Evolutionary conservation across 2,797 vertebrate species (phyloP).

Genomic region (Brachyrhaphis roseni): DNA sequence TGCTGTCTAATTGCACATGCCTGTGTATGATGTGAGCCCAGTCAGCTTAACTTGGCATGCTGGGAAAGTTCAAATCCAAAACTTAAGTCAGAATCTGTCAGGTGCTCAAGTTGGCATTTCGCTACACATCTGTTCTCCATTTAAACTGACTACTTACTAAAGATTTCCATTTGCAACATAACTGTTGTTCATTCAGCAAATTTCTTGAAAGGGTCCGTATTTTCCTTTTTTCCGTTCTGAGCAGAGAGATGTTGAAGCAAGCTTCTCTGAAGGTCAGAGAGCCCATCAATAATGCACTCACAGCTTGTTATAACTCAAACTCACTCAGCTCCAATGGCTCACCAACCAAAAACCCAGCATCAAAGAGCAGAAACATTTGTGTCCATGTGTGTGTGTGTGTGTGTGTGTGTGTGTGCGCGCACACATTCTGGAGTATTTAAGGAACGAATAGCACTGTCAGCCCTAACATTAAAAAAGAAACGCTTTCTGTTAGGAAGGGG

Average conservation of each 20-base stretch:
- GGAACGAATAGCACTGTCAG: constrained; percentile 46
- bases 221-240: constrained; percentile 16
- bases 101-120: constrained; percentile 14
- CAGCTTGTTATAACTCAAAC: constrained; percentile 74
- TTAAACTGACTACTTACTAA: constrained; percentile 28
- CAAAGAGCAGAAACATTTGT: constrained; percentile 49
- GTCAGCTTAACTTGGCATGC: constrained; percentile 18
- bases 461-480: constrained; percentile 56
- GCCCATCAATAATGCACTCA: constrained; percentile 77
- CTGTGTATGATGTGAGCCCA: constrained; percentile 33
- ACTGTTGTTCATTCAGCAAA: constrained; percentile 53
- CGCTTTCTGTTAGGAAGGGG: constrained; percentile 36
- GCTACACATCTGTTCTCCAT: not conserved
- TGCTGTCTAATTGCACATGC: constrained; percentile 55
- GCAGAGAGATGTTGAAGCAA: constrained; percentile 58
- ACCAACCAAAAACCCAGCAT: constrained; percentile 61
- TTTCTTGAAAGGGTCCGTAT: constrained; percentile 20
- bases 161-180: constrained; percentile 39
- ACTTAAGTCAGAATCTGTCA: constrained; percentile 10
- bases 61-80: constrained; percentile 21
- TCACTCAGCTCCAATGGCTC: constrained; percentile 62
- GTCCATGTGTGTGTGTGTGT: constrained; percentile 10
- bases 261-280: constrained; percentile 63
- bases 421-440: constrained; percentile 35
- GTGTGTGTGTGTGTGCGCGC: constrained; percentile 17